Conservation (phyloP, 2,797 vertebrate species). For the Silurus lanzhouensis region DNA sequence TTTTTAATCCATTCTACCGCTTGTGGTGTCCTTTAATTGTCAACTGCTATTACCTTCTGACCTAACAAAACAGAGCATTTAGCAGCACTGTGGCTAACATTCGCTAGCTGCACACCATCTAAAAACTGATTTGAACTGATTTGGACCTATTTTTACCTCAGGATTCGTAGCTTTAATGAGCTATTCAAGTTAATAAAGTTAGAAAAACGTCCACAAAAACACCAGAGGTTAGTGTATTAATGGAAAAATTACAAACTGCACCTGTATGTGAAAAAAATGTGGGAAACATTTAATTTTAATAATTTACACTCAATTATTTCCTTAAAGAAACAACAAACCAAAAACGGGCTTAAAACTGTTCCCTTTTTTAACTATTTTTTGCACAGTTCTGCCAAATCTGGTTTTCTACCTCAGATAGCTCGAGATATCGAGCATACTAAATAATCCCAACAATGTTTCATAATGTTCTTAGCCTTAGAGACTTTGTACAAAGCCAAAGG, state of each 20-base stretch:
- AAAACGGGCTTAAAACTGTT: too few species aligned
- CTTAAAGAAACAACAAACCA: too few species aligned
- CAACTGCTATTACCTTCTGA: neutral
- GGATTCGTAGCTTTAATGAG: neutral
- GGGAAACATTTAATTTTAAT: too few species aligned
- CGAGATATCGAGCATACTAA: neutral
- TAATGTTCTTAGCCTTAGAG: neutral
- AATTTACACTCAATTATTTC: too few species aligned
- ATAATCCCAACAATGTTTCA: neutral
- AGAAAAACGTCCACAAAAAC: neutral
- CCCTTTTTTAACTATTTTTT: too few species aligned
- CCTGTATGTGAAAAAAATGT: too few species aligned
- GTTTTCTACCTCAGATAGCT: too few species aligned
- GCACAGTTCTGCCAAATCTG: too few species aligned
- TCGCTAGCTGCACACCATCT: neutral
- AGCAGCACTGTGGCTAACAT: neutral
- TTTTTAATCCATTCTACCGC: too few species aligned
- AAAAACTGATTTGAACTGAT: neutral
- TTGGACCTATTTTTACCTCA: neutral
- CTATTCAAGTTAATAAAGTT: neutral
- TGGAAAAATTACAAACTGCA: too few species aligned
- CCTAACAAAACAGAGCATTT: neutral
- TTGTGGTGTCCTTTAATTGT: too few species aligned
- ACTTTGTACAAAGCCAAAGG: neutral
- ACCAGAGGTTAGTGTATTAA: too few species aligned